Conservation (phyloP, 2,888 invertebrate genomes). For the Agrotis puta region DNA sequence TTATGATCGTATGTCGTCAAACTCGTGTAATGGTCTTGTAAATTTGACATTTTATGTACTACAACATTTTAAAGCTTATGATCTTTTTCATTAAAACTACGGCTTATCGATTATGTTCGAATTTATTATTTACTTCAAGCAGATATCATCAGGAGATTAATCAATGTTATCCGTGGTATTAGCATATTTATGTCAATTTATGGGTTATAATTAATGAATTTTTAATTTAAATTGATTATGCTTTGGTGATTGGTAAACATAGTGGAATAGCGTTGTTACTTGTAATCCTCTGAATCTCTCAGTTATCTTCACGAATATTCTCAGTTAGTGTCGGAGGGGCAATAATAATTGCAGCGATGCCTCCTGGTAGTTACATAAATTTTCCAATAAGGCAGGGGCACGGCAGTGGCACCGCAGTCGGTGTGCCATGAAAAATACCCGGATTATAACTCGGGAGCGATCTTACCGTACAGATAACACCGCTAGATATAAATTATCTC, state of each 20-base stretch:
- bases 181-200: slow-evolving; percentile 61
- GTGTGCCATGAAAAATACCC: slow-evolving; percentile 88
- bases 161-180: slow-evolving; percentile 64
- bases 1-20: slow-evolving; percentile 76
- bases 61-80: slow-evolving; percentile 72
- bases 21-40: slow-evolving; percentile 76
- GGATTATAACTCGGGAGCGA: slow-evolving; percentile 90
- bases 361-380: slow-evolving; percentile 85
- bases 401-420: slow-evolving; percentile 69
- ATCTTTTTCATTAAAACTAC: slow-evolving; percentile 71
- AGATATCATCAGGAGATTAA: slow-evolving; percentile 61
- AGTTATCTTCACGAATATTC: slow-evolving; percentile 45
- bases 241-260: slow-evolving; percentile 45
- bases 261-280: slow-evolving; percentile 22
- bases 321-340: slow-evolving; percentile 67
- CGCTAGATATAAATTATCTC: slow-evolving; percentile 88
- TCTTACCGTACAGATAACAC: slow-evolving; percentile 85
- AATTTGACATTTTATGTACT: slow-evolving; percentile 79
- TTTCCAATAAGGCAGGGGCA: slow-evolving; percentile 78
- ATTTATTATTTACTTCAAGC: slow-evolving; percentile 54
- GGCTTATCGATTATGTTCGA: slow-evolving; percentile 58
- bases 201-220: slow-evolving; percentile 60
- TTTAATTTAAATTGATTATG: slow-evolving; percentile 52
- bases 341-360: slow-evolving; percentile 85
- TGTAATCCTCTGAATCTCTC: slow-evolving; percentile 25